These are phyloP conservation scores for Pocillopora verrucosa DNA, from an alignment of 64 coral and sea anemone genomes.

Conservation along the genomic window DNA sequence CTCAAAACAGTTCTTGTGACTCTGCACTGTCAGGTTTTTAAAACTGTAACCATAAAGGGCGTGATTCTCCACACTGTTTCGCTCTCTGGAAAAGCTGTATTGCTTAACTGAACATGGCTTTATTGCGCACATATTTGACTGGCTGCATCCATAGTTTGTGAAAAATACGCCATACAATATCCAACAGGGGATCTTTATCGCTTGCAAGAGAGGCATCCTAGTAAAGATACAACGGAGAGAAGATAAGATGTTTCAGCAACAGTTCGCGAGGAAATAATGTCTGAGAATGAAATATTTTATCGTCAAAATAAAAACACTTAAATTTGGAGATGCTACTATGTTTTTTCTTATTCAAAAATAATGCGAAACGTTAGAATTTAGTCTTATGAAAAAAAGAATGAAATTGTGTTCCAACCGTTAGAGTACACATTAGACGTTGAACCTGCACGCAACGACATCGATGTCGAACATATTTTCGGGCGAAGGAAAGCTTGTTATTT, in stretches of 20 bases:
- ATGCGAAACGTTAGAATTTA: too few species aligned
- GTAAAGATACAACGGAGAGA: background rate
- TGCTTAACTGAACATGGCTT: slow-evolving; percentile 1
- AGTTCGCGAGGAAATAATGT: too few species aligned
- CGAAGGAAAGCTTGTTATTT: too few species aligned
- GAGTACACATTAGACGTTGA: too few species aligned
- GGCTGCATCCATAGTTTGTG: background rate
- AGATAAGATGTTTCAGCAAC: background rate
- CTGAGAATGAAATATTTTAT: too few species aligned
- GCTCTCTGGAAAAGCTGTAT: background rate
- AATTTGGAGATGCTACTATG: too few species aligned
- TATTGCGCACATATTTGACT: background rate
- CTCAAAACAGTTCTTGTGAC: slow-evolving; percentile 22
- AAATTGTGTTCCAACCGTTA: too few species aligned
- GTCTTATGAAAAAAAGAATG: too few species aligned
- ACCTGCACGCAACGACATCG: too few species aligned
- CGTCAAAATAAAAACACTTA: too few species aligned
- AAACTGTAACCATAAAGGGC: background rate
- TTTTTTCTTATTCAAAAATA: too few species aligned
- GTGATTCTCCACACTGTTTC: slow-evolving; percentile 15
- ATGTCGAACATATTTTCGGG: too few species aligned
- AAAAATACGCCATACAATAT: background rate
- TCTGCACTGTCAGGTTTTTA: background rate
- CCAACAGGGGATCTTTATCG: background rate
- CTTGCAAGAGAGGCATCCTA: background rate